Base-by-base conservation (phyloP, 2,797 vertebrate genomes). In the Podarcis lilfordi region DNA sequence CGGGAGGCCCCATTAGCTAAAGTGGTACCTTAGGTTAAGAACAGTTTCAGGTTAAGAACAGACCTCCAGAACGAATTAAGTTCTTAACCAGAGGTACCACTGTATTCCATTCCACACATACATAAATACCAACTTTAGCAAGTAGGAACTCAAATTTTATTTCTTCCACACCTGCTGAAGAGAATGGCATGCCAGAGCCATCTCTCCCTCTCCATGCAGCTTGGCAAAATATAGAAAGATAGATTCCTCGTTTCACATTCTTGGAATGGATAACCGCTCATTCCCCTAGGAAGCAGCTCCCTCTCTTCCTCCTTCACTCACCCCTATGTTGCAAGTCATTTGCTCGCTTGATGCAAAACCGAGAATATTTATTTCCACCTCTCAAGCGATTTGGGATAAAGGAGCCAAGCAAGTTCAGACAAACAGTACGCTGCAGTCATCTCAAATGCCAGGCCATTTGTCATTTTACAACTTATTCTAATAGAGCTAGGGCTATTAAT, bases 391-490 rank as follows among this genome's bases (percentile, higher is more conserved):
- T 43, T 80, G 29, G 27, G 55, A 32, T 13, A 35, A 82, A 37
- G 68, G 8, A 59, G 55, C 71, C 17, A 23, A 82, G 19, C 32
- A 21, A 72, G 55, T 81, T 81, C 71, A 81, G 50, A 61, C 78
- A 64, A 87, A 80, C 50, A 59, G 50, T 74, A 23, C 43, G n/a
- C 37, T 32, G n/a, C 45, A n/a, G 32, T 75, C 55, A 86, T 79
- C 85, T 86, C 75, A 61, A 81, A 87, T 74, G 55, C 74, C 45
- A 81, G 8, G 25, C 78, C 68, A 72, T 74, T 86, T 86, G 85
- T 72, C 85, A 72, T 72, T 61, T 50, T 29, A 5, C 27, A 72
- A 64, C 27, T 32, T 82, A 64, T 64, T 64, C 68, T n/a, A 45
- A 81, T 8, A 1, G 69, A 66, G 80, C 40, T 32, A n/a, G 32